Evolutionary conservation across 1,140 invertebrate genomes (phyloP).

Genomic region (Drosophila prosaltans): DNA sequence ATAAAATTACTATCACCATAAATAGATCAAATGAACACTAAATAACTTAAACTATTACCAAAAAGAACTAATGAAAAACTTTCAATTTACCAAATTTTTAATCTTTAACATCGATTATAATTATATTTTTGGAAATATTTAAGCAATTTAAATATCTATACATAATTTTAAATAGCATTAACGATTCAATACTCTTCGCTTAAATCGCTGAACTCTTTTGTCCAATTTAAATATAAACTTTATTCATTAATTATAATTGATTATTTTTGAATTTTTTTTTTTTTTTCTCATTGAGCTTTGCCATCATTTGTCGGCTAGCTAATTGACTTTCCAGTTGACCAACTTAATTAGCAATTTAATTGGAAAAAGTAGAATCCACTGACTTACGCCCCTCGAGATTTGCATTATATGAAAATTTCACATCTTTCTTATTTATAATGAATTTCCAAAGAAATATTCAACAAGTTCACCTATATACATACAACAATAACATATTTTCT

Average conservation of each 20-base stretch:
- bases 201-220: neutral
- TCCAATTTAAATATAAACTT: neutral
- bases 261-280: neutral
- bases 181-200: too few relatives aligned
- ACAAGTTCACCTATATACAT: conserved; percentile 13
- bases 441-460: conserved; percentile 25
- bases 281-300: conserved; percentile 32
- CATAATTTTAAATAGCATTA: too few relatives aligned
- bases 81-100: too few relatives aligned
- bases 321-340: conserved; percentile 54
- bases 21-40: too few relatives aligned
- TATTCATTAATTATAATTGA: conserved; percentile 9
- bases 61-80: too few relatives aligned
- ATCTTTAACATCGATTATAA: too few relatives aligned
- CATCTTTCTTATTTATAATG: neutral
- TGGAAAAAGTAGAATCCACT: conserved; percentile 23
- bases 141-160: too few relatives aligned
- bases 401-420: conserved; percentile 4
- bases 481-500: neutral
- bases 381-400: neutral
- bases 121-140: too few relatives aligned
- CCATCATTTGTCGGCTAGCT: conserved; percentile 12
- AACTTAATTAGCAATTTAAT: conserved; percentile 58
- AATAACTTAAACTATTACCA: too few relatives aligned
- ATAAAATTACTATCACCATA: too few relatives aligned